These are phyloP conservation scores for Nemapogon koenigi DNA, from an alignment of 2,888 invertebrate species.

Conservation along the genomic window DNA sequence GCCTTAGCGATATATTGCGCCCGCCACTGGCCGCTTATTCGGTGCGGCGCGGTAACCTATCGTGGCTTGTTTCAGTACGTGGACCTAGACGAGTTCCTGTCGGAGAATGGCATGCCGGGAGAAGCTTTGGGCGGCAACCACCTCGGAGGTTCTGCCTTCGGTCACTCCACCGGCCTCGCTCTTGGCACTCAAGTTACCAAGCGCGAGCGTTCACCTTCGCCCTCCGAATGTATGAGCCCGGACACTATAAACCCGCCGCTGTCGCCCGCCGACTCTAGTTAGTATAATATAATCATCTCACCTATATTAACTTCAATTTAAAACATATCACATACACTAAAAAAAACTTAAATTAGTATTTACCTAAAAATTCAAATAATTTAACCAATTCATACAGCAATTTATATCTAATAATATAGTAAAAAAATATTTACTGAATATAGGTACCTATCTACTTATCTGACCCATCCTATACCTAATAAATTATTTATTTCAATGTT, in stretches of 20 bases:
- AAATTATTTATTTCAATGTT: too few relatives aligned
- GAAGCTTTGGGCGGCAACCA: slow-evolving; percentile 74
- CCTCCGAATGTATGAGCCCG: slow-evolving; percentile 88
- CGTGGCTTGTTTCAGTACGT: slow-evolving; percentile 76
- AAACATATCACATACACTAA: too few relatives aligned
- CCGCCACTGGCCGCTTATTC: too few relatives aligned
- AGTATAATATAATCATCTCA: slow-evolving; percentile 53
- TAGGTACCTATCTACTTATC: too few relatives aligned
- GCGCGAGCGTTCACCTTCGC: slow-evolving; percentile 86
- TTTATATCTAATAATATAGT: too few relatives aligned
- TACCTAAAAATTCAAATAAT: too few relatives aligned
- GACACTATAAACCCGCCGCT: slow-evolving; percentile 88
- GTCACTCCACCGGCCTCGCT: slow-evolving; percentile 62
- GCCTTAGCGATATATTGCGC: too few relatives aligned
- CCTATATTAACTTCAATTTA: too few relatives aligned
- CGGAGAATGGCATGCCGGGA: slow-evolving; percentile 92
- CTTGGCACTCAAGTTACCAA: slow-evolving; percentile 77
- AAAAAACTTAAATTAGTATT: too few relatives aligned
- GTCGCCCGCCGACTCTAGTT: slow-evolving; percentile 89
- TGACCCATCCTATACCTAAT: too few relatives aligned
- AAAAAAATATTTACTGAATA: too few relatives aligned
- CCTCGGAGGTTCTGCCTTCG: slow-evolving; percentile 69
- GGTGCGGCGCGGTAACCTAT: slow-evolving; percentile 18
- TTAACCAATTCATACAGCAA: too few relatives aligned
- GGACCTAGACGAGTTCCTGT: slow-evolving; percentile 96